Evolutionary conservation across 2,113 vertebrate genomes (phyloP).

Genomic region (Alligator mississippiensis): DNA sequence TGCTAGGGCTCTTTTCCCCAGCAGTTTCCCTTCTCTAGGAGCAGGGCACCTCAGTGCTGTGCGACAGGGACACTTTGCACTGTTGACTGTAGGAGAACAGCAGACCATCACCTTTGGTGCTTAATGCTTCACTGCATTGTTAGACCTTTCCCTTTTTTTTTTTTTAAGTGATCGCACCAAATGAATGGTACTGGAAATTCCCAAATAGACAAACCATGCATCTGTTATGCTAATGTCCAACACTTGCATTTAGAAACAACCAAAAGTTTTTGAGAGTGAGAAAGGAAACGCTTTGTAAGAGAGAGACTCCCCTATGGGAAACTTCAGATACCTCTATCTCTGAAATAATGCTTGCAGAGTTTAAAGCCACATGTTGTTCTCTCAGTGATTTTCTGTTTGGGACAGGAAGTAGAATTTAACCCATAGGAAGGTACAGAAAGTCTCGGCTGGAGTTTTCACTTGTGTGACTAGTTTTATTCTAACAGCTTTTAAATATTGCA

Average conservation of each 20-base stretch:
- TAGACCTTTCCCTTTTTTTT: not conserved
- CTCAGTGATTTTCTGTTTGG: not conserved
- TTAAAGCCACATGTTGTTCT: no score
- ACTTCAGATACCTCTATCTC: not conserved
- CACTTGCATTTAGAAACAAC: not conserved
- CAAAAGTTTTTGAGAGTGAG: not conserved
- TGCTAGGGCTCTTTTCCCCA: no score
- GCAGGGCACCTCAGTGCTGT: no score
- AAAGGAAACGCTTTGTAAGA: not conserved
- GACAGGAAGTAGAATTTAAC: not conserved
- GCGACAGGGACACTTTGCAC: no score
- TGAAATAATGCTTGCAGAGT: not conserved
- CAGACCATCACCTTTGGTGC: no score
- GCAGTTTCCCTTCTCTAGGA: no score
- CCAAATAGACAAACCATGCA: not conserved
- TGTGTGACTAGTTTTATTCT: no score
- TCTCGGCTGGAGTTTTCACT: no score
- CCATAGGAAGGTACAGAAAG: no score
- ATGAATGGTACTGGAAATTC: not conserved
- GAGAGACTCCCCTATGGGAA: not conserved
- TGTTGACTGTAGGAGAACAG: no score
- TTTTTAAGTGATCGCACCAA: not conserved
- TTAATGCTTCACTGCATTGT: not conserved
- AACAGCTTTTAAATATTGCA: conserved; percentile 56
- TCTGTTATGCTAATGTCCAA: not conserved